These are phyloP conservation scores for Lophotis ruficrista DNA, from an alignment of 2,113 vertebrate genomes.

Conservation along the genomic window DNA sequence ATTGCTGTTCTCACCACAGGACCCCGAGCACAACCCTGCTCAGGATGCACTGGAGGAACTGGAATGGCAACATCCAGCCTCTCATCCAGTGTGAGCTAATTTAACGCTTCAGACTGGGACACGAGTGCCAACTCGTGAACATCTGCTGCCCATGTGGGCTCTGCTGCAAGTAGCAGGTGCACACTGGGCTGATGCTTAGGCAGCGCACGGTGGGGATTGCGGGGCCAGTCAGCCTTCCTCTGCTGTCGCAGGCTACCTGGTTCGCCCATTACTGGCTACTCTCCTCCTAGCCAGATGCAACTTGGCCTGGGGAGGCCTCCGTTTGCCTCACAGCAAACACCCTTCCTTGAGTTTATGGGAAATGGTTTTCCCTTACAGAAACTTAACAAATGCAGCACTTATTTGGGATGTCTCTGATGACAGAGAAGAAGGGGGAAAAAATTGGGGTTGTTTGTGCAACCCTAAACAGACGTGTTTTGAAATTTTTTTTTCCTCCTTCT, in stretches of 20 bases:
- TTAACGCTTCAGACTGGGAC: background rate
- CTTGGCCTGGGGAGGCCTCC: background rate
- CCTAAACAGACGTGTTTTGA: background rate
- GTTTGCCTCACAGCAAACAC: background rate
- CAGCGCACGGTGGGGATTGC: accelerated
- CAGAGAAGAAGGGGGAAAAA: background rate
- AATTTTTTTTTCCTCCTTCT: background rate
- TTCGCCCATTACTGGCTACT: accelerated
- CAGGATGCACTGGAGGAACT: background rate
- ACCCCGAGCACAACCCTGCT: background rate
- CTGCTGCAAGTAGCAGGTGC: background rate
- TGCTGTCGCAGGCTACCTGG: background rate
- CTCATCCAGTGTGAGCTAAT: background rate
- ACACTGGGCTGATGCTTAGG: background rate
- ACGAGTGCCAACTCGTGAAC: background rate
- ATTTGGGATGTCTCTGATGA: background rate
- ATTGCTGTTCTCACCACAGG: background rate
- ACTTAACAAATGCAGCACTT: background rate
- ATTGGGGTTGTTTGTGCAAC: background rate
- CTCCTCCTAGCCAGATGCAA: background rate
- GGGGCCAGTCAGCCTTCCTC: background rate
- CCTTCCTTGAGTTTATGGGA: background rate
- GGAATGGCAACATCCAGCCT: accelerated
- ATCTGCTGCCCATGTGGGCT: background rate
- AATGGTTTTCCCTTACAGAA: background rate